These are phyloP conservation scores for Micrasema minimum DNA, from an alignment of 1,140 invertebrate species.

Conservation along the genomic window DNA sequence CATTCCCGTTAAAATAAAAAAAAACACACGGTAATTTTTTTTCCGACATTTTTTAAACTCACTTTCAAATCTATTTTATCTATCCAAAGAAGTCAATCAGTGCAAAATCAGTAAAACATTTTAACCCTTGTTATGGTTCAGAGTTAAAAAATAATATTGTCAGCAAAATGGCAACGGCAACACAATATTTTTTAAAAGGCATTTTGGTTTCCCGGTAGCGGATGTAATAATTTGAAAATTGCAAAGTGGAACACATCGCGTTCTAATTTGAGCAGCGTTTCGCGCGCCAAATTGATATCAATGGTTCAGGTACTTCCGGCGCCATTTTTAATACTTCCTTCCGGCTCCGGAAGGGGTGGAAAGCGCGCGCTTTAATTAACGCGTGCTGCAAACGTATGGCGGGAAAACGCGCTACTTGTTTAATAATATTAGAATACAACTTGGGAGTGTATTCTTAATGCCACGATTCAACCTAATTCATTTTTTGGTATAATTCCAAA, in stretches of 20 bases:
- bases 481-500: no score
- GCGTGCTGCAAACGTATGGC: constrained; percentile 17
- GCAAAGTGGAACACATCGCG: constrained; percentile 14
- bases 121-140: no score
- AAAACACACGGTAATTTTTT: no score
- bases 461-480: no score
- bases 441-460: no score
- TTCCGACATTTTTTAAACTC: no score
- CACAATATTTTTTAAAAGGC: neutral
- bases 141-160: no score
- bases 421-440: neutral
- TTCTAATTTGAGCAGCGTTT: constrained; percentile 26
- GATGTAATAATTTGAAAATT: neutral
- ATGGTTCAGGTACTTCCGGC: constrained; percentile 25
- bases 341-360: constrained; percentile 9
- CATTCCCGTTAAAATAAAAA: no score
- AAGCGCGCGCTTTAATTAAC: constrained; percentile 36
- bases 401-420: neutral
- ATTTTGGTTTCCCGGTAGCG: neutral
- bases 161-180: no score
- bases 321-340: constrained; percentile 29
- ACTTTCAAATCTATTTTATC: no score
- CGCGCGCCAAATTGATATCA: constrained; percentile 36
- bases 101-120: no score
- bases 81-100: no score